Evolutionary conservation across 2,797 vertebrate species (phyloP).

Genomic region (Pteronotus mesoamericanus): DNA sequence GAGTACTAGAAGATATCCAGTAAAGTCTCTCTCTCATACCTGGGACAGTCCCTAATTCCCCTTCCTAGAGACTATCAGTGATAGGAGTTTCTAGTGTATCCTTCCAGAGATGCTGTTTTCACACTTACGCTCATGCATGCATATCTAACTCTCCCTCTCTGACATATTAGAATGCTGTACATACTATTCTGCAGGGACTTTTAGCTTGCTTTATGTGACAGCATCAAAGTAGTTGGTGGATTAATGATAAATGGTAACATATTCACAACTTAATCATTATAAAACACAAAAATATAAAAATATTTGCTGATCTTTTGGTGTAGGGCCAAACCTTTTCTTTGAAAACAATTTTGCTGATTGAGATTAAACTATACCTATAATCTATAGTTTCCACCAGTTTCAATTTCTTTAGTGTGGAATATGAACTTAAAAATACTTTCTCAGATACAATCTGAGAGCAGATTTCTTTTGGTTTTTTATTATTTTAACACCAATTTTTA

Average conservation of each 20-base stretch:
- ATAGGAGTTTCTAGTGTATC: background rate
- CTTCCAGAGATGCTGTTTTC: background rate
- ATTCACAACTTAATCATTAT: background rate
- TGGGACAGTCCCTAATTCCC: background rate
- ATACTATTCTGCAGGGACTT: background rate
- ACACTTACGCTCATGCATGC: background rate
- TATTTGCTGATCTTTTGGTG: background rate
- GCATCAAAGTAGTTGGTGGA: background rate
- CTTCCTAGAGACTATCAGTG: background rate
- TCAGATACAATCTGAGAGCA: background rate
- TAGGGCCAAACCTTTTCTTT: background rate
- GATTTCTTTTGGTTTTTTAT: background rate
- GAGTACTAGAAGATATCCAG: background rate
- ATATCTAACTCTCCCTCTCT: background rate
- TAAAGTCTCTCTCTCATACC: background rate
- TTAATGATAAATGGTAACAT: background rate
- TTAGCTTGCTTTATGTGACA: background rate
- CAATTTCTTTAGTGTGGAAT: background rate
- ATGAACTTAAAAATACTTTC: background rate
- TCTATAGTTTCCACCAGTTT: background rate
- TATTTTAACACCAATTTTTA: background rate
- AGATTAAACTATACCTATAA: background rate
- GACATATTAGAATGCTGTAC: background rate
- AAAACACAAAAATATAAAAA: background rate
- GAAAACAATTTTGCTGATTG: background rate